Conservation (phyloP, 2,113 vertebrate genomes). For the Microcebus lehilahytsara region DNA sequence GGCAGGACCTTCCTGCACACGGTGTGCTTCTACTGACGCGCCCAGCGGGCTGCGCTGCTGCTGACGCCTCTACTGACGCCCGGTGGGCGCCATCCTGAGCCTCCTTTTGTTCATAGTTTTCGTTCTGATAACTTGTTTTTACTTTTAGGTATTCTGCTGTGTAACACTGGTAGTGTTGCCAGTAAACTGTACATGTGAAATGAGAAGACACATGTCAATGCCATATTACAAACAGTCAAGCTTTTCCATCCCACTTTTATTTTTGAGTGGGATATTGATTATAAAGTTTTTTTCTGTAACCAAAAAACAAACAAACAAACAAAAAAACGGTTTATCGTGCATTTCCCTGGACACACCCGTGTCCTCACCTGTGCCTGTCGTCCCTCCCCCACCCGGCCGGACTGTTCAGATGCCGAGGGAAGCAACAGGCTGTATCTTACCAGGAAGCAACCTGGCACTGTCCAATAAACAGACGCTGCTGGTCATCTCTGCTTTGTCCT, state of each 20-base stretch:
- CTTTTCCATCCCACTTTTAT: conserved; percentile 73
- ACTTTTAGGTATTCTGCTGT: conserved; percentile 71
- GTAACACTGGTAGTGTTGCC: conserved; percentile 59
- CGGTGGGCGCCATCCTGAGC: too few relatives aligned
- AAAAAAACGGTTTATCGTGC: conserved; percentile 74
- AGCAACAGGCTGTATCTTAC: conserved; percentile 72
- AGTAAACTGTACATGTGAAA: conserved; percentile 72
- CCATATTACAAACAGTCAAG: conserved; percentile 73
- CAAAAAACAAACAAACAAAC: background rate
- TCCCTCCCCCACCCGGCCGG: conserved; percentile 61
- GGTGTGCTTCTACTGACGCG: conserved; percentile 96
- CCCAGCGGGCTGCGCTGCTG: too few relatives aligned
- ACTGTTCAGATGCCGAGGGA: conserved; percentile 71
- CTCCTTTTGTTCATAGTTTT: conserved; percentile 43
- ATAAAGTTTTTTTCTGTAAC: conserved; percentile 73
- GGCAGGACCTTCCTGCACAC: conserved; percentile 97
- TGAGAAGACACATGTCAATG: conserved; percentile 57
- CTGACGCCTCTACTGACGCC: too few relatives aligned
- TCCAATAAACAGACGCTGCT: conserved; percentile 71
- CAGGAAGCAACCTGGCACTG: conserved; percentile 70
- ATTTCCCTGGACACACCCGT: conserved; percentile 63
- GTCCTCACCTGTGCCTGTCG: conserved; percentile 59
- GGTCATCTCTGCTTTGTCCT: background rate
- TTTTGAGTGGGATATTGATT: conserved; percentile 76
- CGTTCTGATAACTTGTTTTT: conserved; percentile 43